Percentiles rank a stretch among this genome's conserved stretches.
Evolutionary conservation across 2,888 invertebrate species (phyloP).

Genomic region (Pogonocherus hispidulus): DNA sequence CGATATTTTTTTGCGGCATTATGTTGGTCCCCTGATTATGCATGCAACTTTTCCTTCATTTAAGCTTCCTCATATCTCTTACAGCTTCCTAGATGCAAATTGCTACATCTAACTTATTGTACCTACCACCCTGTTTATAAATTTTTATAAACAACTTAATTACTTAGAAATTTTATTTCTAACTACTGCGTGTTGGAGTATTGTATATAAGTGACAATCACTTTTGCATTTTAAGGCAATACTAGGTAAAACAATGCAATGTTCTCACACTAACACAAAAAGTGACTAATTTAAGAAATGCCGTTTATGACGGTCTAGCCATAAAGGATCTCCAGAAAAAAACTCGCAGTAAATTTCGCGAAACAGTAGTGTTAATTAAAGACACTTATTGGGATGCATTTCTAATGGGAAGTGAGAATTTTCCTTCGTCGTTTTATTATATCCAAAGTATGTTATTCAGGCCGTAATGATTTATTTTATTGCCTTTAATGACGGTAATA

Average conservation of each 20-base stretch:
- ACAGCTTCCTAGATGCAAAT: no score
- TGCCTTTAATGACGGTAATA: conserved; percentile 48
- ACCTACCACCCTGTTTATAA: neutral
- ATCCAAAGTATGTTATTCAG: conserved; percentile 24
- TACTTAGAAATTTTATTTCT: neutral
- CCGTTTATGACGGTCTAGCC: conserved; percentile 14
- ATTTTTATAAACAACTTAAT: neutral
- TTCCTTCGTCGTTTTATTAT: conserved; percentile 34
- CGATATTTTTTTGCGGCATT: no score
- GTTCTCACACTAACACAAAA: conserved; percentile 33
- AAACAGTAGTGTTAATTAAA: conserved; percentile 38
- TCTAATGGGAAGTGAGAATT: conserved; percentile 35
- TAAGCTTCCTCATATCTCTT: no score
- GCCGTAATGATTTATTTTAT: conserved; percentile 42
- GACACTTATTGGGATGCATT: conserved; percentile 25
- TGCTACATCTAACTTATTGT: no score
- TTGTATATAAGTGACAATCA: neutral
- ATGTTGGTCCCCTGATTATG: no score
- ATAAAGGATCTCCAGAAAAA: conserved; percentile 37
- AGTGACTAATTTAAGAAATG: conserved; percentile 30
- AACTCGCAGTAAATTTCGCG: conserved; percentile 23
- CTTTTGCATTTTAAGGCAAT: conserved; percentile 12
- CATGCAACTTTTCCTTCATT: no score
- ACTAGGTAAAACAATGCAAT: conserved; percentile 14
- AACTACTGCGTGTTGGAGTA: neutral